These are phyloP conservation scores for Synchiropus splendidus DNA, from an alignment of 2,113 vertebrate genomes.

Conservation along the genomic window DNA sequence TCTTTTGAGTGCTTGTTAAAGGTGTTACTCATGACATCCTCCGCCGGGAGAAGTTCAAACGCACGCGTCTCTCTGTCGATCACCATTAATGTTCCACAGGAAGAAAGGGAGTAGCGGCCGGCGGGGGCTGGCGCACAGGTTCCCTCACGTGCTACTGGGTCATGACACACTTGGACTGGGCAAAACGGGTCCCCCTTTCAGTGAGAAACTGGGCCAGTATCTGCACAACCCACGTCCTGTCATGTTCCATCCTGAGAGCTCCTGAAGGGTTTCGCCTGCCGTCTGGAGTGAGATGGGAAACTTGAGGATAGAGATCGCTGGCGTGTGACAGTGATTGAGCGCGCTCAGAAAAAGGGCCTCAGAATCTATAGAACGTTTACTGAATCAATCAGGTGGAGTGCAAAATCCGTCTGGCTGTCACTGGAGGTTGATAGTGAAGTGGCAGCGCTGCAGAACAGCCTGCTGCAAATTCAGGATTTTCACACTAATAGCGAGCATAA, in stretches of 20 bases:
- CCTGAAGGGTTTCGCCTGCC: slow-evolving; percentile 57
- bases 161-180: slow-evolving; percentile 61
- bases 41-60: slow-evolving; percentile 53
- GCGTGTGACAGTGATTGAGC: slow-evolving; percentile 7
- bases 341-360: slow-evolving; percentile 21
- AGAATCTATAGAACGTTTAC: slow-evolving; percentile 53
- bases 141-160: slow-evolving; percentile 56
- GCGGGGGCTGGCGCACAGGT: slow-evolving; percentile 53
- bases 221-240: slow-evolving; percentile 57
- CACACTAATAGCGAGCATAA: too few relatives aligned
- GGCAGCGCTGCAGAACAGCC: too few relatives aligned
- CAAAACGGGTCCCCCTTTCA: slow-evolving; percentile 56
- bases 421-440: slow-evolving; percentile 38
- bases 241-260: slow-evolving; percentile 48
- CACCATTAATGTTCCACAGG: slow-evolving; percentile 37
- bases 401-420: slow-evolving; percentile 33
- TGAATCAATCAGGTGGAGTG: slow-evolving; percentile 47
- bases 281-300: slow-evolving; percentile 37
- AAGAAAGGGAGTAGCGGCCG: slow-evolving; percentile 29
- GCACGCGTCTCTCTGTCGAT: slow-evolving; percentile 45
- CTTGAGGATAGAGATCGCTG: slow-evolving; percentile 17
- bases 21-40: slow-evolving; percentile 33
- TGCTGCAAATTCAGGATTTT: too few relatives aligned
- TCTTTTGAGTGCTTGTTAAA: slow-evolving; percentile 47
- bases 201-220: slow-evolving; percentile 61